A percentile compares a stretch with the other conserved stretches of the same genome.
Conservation (phyloP, 2,888 invertebrate genomes). For the Callyntrura guangdongensis region DNA sequence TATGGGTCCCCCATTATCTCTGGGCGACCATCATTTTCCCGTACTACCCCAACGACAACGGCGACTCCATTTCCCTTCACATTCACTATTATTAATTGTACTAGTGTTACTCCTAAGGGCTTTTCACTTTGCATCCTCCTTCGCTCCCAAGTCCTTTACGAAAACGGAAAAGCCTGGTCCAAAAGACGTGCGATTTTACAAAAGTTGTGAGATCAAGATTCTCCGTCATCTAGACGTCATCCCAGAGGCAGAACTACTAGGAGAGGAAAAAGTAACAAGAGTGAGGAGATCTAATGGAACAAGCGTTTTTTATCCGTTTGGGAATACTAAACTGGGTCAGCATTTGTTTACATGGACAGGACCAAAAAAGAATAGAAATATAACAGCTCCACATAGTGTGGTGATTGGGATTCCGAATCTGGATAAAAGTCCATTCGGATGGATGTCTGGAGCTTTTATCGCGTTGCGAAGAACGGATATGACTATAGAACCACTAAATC, state of each 20-base stretch:
- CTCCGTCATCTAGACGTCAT: not conserved
- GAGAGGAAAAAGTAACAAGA: slow-evolving; percentile 31
- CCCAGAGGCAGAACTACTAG: not conserved
- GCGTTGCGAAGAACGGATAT: not conserved
- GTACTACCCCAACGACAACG: no score
- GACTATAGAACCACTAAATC: no score
- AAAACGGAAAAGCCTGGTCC: not conserved
- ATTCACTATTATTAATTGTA: not conserved
- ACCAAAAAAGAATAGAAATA: not conserved
- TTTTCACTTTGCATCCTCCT: not conserved
- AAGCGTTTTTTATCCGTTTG: not conserved
- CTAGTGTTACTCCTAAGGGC: not conserved
- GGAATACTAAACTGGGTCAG: not conserved
- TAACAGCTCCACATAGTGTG: not conserved
- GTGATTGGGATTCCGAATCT: not conserved
- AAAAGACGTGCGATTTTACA: not conserved
- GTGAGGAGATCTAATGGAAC: not conserved
- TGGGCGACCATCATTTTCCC: no score
- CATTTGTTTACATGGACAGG: slow-evolving; percentile 37
- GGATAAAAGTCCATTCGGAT: not conserved
- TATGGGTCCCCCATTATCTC: no score
- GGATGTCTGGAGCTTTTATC: slow-evolving; percentile 51
- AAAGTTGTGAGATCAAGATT: slow-evolving; percentile 1
- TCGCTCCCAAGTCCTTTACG: not conserved
- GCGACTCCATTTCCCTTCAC: not conserved